Percentiles rank a stretch among this genome's conserved stretches.
Conservation (phyloP, 2,888 invertebrate genomes). For the Herminia tarsipennalis region DNA sequence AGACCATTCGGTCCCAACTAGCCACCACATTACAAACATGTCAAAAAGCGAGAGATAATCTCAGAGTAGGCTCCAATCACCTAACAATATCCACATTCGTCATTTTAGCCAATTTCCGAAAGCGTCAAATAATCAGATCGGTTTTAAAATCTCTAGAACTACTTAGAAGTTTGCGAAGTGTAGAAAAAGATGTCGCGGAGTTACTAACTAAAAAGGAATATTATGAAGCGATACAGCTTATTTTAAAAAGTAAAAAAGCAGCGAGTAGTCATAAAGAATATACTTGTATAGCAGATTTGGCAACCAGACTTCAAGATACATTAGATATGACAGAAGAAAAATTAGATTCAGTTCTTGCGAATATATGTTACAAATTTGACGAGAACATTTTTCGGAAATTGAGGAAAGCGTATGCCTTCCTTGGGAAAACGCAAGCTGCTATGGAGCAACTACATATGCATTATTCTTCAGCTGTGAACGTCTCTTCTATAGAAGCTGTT, state of each 20-base stretch:
- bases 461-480: conserved; percentile 96
- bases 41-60: conserved; percentile 88
- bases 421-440: conserved; percentile 96
- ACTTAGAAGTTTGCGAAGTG: conserved; percentile 87
- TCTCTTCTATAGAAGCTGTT: conserved; percentile 88
- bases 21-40: conserved; percentile 90
- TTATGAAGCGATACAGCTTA: conserved; percentile 94
- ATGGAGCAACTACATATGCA: conserved; percentile 98
- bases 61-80: conserved; percentile 91
- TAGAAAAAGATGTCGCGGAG: conserved; percentile 93
- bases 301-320: conserved; percentile 95
- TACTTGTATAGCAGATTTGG: conserved; percentile 95
- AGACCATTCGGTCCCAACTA: conserved; percentile 89
- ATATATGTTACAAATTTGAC: conserved; percentile 91
- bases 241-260: conserved; percentile 94
- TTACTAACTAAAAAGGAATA: conserved; percentile 94
- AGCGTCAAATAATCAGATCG: conserved; percentile 92
- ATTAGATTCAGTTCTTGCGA: conserved; percentile 93
- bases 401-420: conserved; percentile 93
- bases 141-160: conserved; percentile 90
- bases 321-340: conserved; percentile 96
- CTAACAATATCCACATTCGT: conserved; percentile 94
- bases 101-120: conserved; percentile 96
- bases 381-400: conserved; percentile 92
- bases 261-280: conserved; percentile 95